Evolutionary conservation across 2,113 vertebrate species (phyloP).

Genomic region (Pterocles gutturalis): DNA sequence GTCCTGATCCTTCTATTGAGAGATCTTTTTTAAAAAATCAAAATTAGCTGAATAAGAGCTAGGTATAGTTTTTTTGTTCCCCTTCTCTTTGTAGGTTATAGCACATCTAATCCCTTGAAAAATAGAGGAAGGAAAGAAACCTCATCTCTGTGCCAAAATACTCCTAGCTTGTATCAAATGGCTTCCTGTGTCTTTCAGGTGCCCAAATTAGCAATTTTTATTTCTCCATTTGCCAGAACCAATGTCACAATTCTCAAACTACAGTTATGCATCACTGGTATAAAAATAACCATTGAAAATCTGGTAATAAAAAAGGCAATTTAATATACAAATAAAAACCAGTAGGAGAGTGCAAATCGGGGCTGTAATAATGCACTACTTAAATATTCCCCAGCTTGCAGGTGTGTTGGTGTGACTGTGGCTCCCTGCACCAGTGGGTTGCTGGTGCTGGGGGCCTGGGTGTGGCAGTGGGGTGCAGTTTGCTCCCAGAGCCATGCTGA

Average conservation of each 20-base stretch:
- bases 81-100: not conserved
- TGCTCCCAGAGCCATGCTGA: not conserved
- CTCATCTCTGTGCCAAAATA: not conserved
- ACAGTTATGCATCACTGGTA: not conserved
- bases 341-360: not conserved
- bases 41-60: not conserved
- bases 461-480: not conserved
- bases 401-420: fast-evolving
- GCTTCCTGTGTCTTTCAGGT: not conserved
- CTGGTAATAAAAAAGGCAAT: not conserved
- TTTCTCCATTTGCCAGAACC: not conserved
- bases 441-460: not conserved
- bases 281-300: not conserved
- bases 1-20: not conserved
- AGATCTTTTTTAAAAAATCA: not conserved
- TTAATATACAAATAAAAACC: not conserved
- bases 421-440: fast-evolving
- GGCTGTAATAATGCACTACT: not conserved
- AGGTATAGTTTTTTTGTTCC: not conserved
- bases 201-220: not conserved
- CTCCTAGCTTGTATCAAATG: not conserved
- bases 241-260: not conserved
- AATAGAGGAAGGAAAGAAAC: not conserved
- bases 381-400: not conserved
- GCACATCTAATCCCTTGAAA: not conserved